Evolutionary conservation across 2,888 invertebrate species (phyloP), one percentile per base, ranked within the genome.

Genomic region (Rhorus exstirpatorius): DNA sequence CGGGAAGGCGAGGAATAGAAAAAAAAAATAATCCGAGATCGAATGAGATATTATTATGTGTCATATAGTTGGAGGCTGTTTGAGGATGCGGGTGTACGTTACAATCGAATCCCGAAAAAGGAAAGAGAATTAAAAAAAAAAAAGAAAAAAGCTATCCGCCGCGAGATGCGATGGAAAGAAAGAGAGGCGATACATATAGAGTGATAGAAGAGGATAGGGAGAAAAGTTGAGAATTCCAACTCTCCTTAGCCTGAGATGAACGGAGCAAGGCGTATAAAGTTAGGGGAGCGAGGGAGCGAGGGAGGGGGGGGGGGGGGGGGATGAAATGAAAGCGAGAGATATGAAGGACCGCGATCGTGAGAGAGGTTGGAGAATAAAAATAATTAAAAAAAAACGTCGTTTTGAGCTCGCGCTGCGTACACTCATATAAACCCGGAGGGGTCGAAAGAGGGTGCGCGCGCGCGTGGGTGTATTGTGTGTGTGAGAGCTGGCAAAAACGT

Each of bases 81-180:
- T 60, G 70, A 75, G 71, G 72, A 70, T 77, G 58, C 63, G 83
- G 88, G 88, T 91, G 86, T 90, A 89, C 85, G 88, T 91, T 91
- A 90, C 91, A 90, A 90, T 90, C 88, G 89, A 90, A 91, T 89
- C 88, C 88, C 84, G 86, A 90, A 90, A 91, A 90, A 88, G 85
- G 86, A 88, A 87, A 88, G 88, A 87, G 87, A 88, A 90, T 89
- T 90, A n/a, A n/a, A n/a, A n/a, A n/a, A n/a, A n/a, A n/a, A n/a
- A n/a, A n/a, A n/a, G n/a, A 89, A 91, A 90, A 91, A 90, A 91
- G 88, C 89, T 90, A 90, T 91, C 88, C 89, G 87, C 88, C 85
- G 71, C 82, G 87, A 86, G 87, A 88, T 87, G n/a, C n/a, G 83
- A 86, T 86, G 84, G 76, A 81, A 79, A 80, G 68, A 74, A 70